phyloP scores from a whole-genome alignment of 2,797 vertebrate species.

The Falco naumanni region DNA sequence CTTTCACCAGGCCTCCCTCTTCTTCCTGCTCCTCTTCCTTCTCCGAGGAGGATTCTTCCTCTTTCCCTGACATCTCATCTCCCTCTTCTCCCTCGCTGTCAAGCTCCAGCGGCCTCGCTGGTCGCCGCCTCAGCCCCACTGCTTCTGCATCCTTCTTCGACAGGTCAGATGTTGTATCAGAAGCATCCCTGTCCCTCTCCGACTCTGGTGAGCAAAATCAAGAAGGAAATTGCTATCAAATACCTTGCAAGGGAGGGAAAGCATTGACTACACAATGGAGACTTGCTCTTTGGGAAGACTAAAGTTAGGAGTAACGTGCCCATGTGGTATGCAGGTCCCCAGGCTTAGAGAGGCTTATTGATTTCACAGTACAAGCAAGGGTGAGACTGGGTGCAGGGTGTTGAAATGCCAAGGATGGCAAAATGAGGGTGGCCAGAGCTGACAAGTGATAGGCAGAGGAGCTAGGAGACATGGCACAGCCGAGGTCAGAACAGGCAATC shows the following conservation, averaged over 20 bases:
- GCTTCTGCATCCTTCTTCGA: slow-evolving; percentile 86
- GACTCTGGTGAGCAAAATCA: slow-evolving; percentile 71
- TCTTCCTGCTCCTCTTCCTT: slow-evolving; percentile 83
- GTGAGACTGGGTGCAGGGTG: background rate
- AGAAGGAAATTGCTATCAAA: background rate
- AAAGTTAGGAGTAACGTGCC: background rate
- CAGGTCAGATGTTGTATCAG: slow-evolving; percentile 82
- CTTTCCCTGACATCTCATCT: slow-evolving; percentile 86
- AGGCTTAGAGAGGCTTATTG: background rate
- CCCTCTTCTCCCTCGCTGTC: slow-evolving; percentile 96
- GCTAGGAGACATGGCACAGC: background rate
- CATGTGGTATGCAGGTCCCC: background rate
- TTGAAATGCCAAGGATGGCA: background rate
- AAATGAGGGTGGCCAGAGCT: background rate
- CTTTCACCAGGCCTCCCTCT: slow-evolving; percentile 73
- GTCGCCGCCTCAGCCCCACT: slow-evolving; percentile 82
- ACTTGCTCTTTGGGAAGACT: background rate
- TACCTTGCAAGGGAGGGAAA: background rate
- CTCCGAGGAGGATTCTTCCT: slow-evolving; percentile 80
- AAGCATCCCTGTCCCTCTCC: slow-evolving; percentile 80
- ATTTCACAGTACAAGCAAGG: background rate
- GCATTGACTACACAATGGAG: background rate
- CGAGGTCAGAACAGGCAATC: background rate
- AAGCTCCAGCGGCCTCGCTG: slow-evolving; percentile 87
- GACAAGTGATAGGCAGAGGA: background rate